Base-by-base conservation (phyloP, 2,113 vertebrate genomes). In the Scomber colias region DNA sequence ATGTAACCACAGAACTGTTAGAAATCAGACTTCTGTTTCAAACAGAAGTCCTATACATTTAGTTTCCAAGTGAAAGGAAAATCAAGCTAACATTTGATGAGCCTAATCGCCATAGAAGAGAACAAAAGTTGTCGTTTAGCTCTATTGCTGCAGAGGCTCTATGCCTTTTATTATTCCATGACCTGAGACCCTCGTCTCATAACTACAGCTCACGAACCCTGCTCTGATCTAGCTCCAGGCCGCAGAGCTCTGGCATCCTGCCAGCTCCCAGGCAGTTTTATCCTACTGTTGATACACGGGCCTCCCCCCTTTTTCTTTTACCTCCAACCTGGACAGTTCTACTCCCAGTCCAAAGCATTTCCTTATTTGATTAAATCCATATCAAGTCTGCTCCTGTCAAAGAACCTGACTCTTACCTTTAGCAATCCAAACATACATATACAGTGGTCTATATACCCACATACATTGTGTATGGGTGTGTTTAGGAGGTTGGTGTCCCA, bases 211-310 rank as follows among this genome's bases (percentile, higher is more conserved):
- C 87, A 81, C 64, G 63, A 83, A 83, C 73, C 19, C 73, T 57
- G 80, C 88, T 93, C 85, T 91, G 91, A 92, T 92, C 72, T 82
- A 49, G 79, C 86, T 92, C 88, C 89, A 91, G 92, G 90, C 84
- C 84, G 21, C 87, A 87, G 16, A 88, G 75, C 75, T 74, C 75
- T 91, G 92, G 90, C 77, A 14, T 8, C 0, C 27, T 9, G 83
- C 90, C 92, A 90, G 72, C 81, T 79, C 88, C 27, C 77, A 83
- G 82, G 35, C 73, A 65, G 71, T 81, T 77, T 77, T 66, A 81
- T 85, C 70, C 82, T 55, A 68, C 69, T 86, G 72, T 75, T 79
- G 68, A 77, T 79, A 67, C 62, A 77, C 4, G 49, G 11, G n/a
- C 76, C 64, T 2, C 55, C 44, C 30, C 11, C 35, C 15, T 46